These are phyloP conservation scores for Melanogrammus aeglefinus DNA, from an alignment of 2,797 vertebrate genomes.

Conservation along the genomic window DNA sequence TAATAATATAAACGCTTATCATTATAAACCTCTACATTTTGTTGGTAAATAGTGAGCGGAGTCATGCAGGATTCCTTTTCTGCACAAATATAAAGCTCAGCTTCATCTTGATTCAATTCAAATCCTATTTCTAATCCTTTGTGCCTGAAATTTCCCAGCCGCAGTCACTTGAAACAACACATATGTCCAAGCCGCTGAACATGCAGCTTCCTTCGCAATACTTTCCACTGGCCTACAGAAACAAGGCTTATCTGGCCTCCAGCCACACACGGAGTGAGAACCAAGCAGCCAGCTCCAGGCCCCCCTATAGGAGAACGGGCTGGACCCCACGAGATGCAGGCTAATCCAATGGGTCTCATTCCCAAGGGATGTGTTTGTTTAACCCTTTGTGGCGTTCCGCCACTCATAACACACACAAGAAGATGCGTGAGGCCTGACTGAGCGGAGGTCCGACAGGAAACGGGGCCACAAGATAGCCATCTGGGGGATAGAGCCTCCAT, in stretches of 20 bases:
- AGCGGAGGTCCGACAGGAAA: slow-evolving; percentile 50
- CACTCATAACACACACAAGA: slow-evolving; percentile 48
- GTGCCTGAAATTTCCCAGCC: slow-evolving; percentile 9
- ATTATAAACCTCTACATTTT: neutral
- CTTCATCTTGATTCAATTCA: neutral
- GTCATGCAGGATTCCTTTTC: neutral
- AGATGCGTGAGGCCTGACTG: slow-evolving; percentile 40
- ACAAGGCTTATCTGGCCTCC: slow-evolving; percentile 20
- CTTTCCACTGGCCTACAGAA: slow-evolving; percentile 31
- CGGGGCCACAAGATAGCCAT: slow-evolving; percentile 38
- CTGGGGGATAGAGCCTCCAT: slow-evolving; percentile 49
- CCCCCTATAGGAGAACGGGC: slow-evolving; percentile 37
- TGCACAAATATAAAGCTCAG: neutral
- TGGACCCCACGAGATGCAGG: slow-evolving; percentile 28
- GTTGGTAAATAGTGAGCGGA: neutral
- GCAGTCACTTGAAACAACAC: slow-evolving; percentile 19
- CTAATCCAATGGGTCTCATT: slow-evolving; percentile 54
- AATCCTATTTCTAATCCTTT: neutral
- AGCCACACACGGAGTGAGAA: slow-evolving; percentile 4
- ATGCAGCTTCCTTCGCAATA: neutral
- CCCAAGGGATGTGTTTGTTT: slow-evolving; percentile 62
- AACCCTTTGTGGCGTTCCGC: slow-evolving; percentile 47
- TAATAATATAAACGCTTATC: neutral
- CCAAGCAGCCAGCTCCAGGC: neutral
- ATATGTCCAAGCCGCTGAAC: slow-evolving; percentile 17